These are phyloP conservation scores for Sparus aurata DNA, from an alignment of 2,797 vertebrate genomes.

Conservation along the genomic window DNA sequence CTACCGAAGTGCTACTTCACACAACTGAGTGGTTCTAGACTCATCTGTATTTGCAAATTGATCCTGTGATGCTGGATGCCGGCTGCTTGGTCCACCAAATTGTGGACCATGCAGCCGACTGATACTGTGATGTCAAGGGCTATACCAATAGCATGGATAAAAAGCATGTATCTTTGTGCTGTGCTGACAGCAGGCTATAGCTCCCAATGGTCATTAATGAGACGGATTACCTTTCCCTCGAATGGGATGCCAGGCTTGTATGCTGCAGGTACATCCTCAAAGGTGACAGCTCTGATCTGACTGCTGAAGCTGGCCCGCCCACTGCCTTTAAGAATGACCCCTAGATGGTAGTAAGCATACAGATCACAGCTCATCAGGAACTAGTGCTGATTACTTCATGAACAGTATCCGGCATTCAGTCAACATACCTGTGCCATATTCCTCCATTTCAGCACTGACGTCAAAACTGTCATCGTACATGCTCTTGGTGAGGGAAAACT, in stretches of 20 bases:
- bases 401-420: background rate
- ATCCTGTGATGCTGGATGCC: no score
- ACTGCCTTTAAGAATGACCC: constrained; percentile 66
- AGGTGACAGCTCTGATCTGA: constrained; percentile 55
- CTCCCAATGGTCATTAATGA: background rate
- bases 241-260: constrained; percentile 79
- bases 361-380: constrained; percentile 22
- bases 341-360: constrained; percentile 52
- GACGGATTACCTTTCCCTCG: constrained; percentile 78
- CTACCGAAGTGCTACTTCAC: no score
- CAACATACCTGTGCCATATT: constrained; percentile 84
- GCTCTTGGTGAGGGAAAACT: constrained; percentile 57
- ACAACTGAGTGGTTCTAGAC: no score
- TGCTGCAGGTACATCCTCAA: constrained; percentile 61
- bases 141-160: background rate
- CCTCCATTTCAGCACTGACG: constrained; percentile 78
- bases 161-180: no score
- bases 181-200: background rate
- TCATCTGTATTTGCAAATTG: no score
- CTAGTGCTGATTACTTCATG: constrained; percentile 31
- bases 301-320: constrained; percentile 40
- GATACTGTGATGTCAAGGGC: no score
- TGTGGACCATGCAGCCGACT: no score
- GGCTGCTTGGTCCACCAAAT: no score
- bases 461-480: constrained; percentile 64